Evolutionary conservation across 1,140 invertebrate genomes (phyloP), one percentile per base, ranked within the genome.

Genomic region (Drosophila sp.): DNA sequence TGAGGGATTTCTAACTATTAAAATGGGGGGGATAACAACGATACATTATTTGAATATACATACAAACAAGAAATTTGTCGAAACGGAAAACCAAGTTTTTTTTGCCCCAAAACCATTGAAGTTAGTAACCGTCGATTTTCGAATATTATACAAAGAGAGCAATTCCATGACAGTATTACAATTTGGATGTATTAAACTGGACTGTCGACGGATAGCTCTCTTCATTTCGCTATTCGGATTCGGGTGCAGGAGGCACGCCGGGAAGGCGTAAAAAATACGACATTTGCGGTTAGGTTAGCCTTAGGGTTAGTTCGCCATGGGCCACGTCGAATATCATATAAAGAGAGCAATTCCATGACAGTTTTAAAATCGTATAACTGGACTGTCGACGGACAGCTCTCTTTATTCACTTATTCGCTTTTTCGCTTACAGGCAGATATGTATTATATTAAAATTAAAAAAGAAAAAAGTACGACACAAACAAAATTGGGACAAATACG

Each of bases 121-220:
- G 54, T 81, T 41, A 73, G 30, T 50, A 32, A 64, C 66, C 70
- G 90, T 67, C 66, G 90, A 69, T 77, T 76, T 72, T 91, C 91
- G 91, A 92, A 92, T 92, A 90, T 93, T 92, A 93, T 93, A 94
- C 94, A 94, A 94, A 94, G 94, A 94, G 94, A 94, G 94, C 94
- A 94, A 94, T 93, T 94, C 94, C 94, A 94, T 94, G 94, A 94
- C 94, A 94, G 94, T 94, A 93, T 93, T 93, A 92, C 90, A 92
- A 90, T 90, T 40, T 40, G 70, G 66, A 62, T 47, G 72, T 70
- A 58, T 47, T 72, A 69, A 80, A 76, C 93, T 93, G 91, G 93
- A 94, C 94, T 94, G 94, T 94, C 94, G 93, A 94, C 94, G 94
- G 94, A 94, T 94, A 94, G 94, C 94, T 94, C 94, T 94, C 94